phyloP scores from a whole-genome alignment of 2,113 vertebrate species.

The Charadrius vociferus region DNA sequence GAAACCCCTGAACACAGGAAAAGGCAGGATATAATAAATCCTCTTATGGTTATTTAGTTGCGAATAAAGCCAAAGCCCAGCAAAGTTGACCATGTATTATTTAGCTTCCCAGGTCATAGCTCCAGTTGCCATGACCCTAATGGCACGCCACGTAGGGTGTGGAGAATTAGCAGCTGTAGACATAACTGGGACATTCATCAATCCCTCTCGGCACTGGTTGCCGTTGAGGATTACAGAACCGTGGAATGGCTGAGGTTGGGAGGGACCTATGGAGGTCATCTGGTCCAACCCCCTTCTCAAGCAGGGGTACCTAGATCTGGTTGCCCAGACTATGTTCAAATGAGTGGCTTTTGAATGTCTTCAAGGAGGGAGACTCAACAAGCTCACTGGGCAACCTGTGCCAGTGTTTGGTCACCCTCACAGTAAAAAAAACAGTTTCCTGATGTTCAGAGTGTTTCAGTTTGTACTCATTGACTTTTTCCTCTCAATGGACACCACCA shows the following conservation, averaged over 20 bases:
- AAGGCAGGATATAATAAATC: background rate
- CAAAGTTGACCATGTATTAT: background rate
- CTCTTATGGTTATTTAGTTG: background rate
- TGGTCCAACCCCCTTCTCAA: background rate
- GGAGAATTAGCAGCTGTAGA: background rate
- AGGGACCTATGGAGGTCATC: background rate
- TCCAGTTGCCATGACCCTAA: background rate
- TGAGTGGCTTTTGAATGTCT: background rate
- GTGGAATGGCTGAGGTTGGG: background rate
- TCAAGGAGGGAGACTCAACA: background rate
- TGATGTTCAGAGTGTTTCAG: background rate
- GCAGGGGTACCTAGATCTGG: accelerated
- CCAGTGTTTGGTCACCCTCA: background rate
- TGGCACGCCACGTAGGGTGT: background rate
- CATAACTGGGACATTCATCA: background rate
- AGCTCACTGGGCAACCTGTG: background rate
- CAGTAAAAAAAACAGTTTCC: background rate
- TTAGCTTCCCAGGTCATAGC: background rate
- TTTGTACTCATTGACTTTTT: background rate
- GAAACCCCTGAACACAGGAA: background rate
- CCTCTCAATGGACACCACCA: too few species aligned
- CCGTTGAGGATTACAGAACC: background rate
- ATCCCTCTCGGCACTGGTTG: background rate
- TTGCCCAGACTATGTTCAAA: background rate
- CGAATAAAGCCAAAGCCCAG: background rate